These are phyloP conservation scores for Rhegmatorhina hoffmannsi DNA, from an alignment of 2,113 vertebrate genomes.

Conservation along the genomic window DNA sequence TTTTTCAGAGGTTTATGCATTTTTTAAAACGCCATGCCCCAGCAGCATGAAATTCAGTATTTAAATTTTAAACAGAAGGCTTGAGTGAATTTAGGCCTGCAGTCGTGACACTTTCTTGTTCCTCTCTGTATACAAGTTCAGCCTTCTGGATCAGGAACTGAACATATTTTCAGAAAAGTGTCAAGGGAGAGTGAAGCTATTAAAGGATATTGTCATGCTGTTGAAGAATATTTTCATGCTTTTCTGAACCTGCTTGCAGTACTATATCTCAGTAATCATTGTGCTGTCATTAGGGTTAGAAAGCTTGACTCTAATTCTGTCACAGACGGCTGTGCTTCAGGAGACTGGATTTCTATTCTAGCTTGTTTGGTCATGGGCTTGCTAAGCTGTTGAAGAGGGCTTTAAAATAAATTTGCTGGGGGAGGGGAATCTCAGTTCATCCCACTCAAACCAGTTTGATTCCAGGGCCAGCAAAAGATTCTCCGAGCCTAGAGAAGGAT, in stretches of 20 bases:
- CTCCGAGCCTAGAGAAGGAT: background rate
- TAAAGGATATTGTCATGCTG: background rate
- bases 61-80: slow-evolving; percentile 48
- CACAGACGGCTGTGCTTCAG: background rate
- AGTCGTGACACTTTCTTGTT: background rate
- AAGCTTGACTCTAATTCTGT: background rate
- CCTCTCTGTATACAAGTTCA: background rate
- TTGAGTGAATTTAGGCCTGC: background rate
- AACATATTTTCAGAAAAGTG: background rate
- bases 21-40: slow-evolving; percentile 6
- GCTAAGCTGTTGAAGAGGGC: background rate
- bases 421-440: background rate
- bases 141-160: background rate
- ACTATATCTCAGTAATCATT: background rate
- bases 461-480: background rate
- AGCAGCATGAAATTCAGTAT: background rate
- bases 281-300: background rate
- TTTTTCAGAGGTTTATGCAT: slow-evolving; percentile 16
- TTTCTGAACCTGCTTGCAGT: background rate
- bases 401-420: background rate
- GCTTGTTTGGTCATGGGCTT: background rate
- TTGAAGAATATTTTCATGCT: background rate
- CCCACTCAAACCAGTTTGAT: background rate
- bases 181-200: background rate
- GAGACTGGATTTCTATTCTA: background rate